Evolutionary conservation across 1,140 invertebrate species (phyloP), one percentile per base, ranked within the genome.

Genomic region (Lutraria rhynchaena): DNA sequence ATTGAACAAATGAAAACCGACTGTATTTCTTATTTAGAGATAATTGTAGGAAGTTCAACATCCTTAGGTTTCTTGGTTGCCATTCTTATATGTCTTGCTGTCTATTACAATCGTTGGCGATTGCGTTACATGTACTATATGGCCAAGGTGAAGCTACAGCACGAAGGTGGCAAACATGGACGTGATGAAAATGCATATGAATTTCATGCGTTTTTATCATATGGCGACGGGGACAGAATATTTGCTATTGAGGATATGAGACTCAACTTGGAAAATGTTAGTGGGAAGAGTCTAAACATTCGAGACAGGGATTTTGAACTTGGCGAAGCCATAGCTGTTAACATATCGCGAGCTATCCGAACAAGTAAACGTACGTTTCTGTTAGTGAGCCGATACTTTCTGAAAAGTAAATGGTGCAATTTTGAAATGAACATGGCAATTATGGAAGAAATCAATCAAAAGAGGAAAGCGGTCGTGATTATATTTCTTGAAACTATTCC

Each of bases 321-420:
- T 2, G 87, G 87, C 0, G 74, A 84, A n/a, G 74, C 51, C 58
- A 95, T 95, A 69, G 94, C 94, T 0, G 94, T 95, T 85, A 93
- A 93, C 77, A 94, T 95, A 67, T 87, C 94, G 27, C 92, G 92
- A 70, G 93, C 94, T 84, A 94, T 95, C 41, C 92, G 93, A 29
- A 92, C 93, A 61, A 95, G 94, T 87, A 93, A 93, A 61, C 94
- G 93, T 89, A 94, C 94, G 29, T 89, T 95, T 57, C 89, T 95
- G 24, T 88, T 95, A 22, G 92, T 95, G 46, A 95, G 94, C 81
- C 93, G 95, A 85, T 92, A 93, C 60, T 95, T 95, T 86, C 93
- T 93, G 0, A 93, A 93, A 80, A 95, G 94, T n/a, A 93, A 95
- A 35, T 95, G 95, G 95, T 95, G 95, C 87, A 85, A 93, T 37